Evolutionary conservation across 92 coral and sea anemone species (phyloP).

Genomic region (Desmophyllum pertusum): DNA sequence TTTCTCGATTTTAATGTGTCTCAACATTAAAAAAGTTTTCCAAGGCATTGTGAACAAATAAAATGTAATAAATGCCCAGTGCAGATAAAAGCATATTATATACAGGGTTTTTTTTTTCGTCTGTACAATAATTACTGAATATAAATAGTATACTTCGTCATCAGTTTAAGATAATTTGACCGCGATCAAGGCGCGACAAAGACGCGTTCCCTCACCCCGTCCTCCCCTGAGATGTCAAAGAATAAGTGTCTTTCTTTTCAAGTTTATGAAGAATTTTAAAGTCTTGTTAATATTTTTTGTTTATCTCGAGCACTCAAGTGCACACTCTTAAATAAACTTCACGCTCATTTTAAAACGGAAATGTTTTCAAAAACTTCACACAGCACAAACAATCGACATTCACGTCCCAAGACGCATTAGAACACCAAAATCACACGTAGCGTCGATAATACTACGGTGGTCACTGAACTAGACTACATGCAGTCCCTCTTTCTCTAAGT

Average conservation of each 20-base stretch:
- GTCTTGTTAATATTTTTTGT: no score
- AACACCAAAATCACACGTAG: neutral
- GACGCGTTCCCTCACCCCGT: no score
- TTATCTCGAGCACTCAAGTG: no score
- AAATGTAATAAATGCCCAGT: neutral
- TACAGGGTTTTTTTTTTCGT: neutral
- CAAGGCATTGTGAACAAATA: neutral
- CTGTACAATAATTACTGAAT: neutral
- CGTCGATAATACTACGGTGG: neutral
- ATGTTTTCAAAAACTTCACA: neutral
- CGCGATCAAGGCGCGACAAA: neutral
- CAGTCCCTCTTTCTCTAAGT: no score
- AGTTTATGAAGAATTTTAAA: no score
- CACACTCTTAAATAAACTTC: neutral
- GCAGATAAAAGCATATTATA: neutral
- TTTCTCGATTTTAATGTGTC: no score
- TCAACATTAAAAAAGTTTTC: neutral
- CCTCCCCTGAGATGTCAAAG: no score
- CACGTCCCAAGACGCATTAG: neutral
- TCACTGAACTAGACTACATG: no score
- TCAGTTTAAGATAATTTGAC: no score
- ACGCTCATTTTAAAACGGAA: neutral
- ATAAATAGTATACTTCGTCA: no score
- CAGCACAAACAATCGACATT: neutral
- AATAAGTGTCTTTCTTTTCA: no score